Evolutionary conservation across 2,888 invertebrate species (phyloP).

Genomic region (Lycia hirtaria): DNA sequence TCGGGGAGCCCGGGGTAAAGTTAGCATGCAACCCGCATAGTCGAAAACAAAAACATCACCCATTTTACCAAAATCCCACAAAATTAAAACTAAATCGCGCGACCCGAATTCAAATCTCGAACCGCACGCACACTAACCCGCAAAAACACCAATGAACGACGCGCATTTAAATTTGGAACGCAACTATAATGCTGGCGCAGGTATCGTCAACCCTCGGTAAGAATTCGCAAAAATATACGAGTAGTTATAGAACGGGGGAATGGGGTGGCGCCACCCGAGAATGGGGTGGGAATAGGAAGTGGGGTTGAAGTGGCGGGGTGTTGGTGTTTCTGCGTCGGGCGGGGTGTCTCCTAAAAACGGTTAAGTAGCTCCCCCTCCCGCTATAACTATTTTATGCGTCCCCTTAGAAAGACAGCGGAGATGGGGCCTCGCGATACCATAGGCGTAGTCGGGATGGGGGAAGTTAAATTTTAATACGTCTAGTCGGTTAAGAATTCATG

Average conservation of each 20-base stretch:
- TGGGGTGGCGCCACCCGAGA: slow-evolving; percentile 56
- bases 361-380: slow-evolving; percentile 84
- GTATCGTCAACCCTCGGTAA: slow-evolving; percentile 81
- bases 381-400: slow-evolving; percentile 85
- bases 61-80: slow-evolving; percentile 65
- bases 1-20: slow-evolving; percentile 16
- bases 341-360: slow-evolving; percentile 85
- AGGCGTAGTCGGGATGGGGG: slow-evolving; percentile 71
- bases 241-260: slow-evolving; percentile 74
- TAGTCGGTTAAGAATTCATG: slow-evolving; percentile 83
- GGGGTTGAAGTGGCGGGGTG: slow-evolving; percentile 77
- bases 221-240: slow-evolving; percentile 83
- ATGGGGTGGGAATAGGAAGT: slow-evolving; percentile 74
- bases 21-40: slow-evolving; percentile 55
- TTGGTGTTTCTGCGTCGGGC: slow-evolving; percentile 75
- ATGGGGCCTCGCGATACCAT: slow-evolving; percentile 78
- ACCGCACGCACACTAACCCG: slow-evolving; percentile 60
- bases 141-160: slow-evolving; percentile 73
- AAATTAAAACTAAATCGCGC: slow-evolving; percentile 83
- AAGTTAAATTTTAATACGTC: slow-evolving; percentile 84
- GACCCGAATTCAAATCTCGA: slow-evolving; percentile 78
- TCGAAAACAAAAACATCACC: slow-evolving; percentile 66
- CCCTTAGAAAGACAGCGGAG: slow-evolving; percentile 84
- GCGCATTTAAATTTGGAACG: slow-evolving; percentile 70
- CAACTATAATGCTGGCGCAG: slow-evolving; percentile 69